Evolutionary conservation across 2,797 vertebrate species (phyloP), one percentile per base, ranked within the genome.

Genomic region (Pangasius djambal): DNA sequence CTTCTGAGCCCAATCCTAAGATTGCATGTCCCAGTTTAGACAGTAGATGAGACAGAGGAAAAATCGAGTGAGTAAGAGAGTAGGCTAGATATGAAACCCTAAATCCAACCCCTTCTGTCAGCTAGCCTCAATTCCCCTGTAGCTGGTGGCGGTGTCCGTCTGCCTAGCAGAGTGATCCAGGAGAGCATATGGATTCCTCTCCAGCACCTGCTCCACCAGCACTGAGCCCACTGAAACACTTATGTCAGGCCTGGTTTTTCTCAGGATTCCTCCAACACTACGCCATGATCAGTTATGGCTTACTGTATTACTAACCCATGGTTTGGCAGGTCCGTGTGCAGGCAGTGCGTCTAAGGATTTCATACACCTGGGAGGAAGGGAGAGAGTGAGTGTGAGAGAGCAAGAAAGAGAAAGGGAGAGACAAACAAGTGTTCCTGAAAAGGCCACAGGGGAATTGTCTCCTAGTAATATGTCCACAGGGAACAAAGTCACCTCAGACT

Each of bases 261-360:
- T 86, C 55, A 90, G 89, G 88, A 93, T 89, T 90, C 91, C 91
- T 87, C 61, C 20, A 89, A 88, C 67, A 28, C 55, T 89, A 65
- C 44, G 18, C 61, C 50, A 15, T 69, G 59, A 77, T 89, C 87
- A 85, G 59, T 87, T 89, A 86, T 79, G 52, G 75, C 85, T 90
- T 88, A 87, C 59, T 67, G 70, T 48, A 90, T 89, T 91, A 92
- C 91, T 92, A 92, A 92, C 91, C 91, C 89, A 92, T 92, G 86
- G 92, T 91, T 91, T 91, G 91, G 93, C 97, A 98, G 93, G 97
- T 96, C 92, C 96, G 97, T 31, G 95, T 95, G 89, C 97, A 98
- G 92, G 96, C 91, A 0, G 98, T 99, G 79, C 98, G 97, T 93
- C 99, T 98, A 93, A 99, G 95, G 94, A 99, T 99, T 96, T 99